phyloP scores from a whole-genome alignment of 2,888 invertebrate genomes.

The Penaeus monodon region DNA sequence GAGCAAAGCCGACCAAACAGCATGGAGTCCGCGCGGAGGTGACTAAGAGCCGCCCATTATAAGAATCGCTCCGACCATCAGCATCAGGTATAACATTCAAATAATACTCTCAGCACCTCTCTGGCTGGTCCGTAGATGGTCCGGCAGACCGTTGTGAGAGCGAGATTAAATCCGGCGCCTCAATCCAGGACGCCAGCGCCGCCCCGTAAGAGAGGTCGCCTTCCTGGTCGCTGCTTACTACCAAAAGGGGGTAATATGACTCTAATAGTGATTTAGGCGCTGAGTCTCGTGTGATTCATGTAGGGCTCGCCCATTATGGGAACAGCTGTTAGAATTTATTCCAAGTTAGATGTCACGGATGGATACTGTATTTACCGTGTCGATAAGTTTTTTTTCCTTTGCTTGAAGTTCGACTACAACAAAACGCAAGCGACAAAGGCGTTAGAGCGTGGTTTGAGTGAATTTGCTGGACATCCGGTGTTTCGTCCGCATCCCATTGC shows the following conservation, averaged over 20 bases:
- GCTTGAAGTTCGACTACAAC: too few relatives aligned
- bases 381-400: too few relatives aligned
- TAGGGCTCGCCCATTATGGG: neutral
- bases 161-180: slow-evolving; percentile 15
- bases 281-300: slow-evolving; percentile 35
- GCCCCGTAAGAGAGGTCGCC: slow-evolving; percentile 19
- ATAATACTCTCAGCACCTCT: slow-evolving; percentile 26
- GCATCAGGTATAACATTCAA: slow-evolving; percentile 19
- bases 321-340: neutral
- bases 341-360: slow-evolving; percentile 3
- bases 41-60: slow-evolving; percentile 18
- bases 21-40: neutral
- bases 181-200: neutral
- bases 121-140: neutral
- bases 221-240: slow-evolving; percentile 59
- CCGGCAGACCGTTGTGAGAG: slow-evolving; percentile 26
- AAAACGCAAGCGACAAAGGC: too few relatives aligned
- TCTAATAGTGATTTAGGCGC: slow-evolving; percentile 40
- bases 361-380: too few relatives aligned
- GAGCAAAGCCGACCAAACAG: too few relatives aligned
- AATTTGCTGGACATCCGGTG: too few relatives aligned
- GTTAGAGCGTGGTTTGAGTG: too few relatives aligned
- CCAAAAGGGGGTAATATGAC: slow-evolving; percentile 46
- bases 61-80: slow-evolving; percentile 8
- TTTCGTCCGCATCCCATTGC: too few relatives aligned